These are phyloP conservation scores for Charina bottae DNA, from an alignment of 2,113 vertebrate genomes.

Conservation along the genomic window DNA sequence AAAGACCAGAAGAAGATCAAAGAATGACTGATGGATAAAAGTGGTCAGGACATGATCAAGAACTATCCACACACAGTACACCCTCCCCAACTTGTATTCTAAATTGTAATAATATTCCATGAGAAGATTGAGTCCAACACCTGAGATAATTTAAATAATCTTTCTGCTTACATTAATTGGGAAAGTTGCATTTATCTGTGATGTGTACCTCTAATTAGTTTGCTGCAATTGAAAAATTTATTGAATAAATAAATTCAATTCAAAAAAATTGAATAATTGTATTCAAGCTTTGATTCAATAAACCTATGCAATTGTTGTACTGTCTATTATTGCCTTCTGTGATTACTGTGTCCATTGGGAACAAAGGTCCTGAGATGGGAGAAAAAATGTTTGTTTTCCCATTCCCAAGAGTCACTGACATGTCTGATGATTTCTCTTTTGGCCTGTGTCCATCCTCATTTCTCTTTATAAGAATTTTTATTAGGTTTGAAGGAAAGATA, in stretches of 20 bases:
- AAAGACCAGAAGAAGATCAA: background rate
- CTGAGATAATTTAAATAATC: background rate
- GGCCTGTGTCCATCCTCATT: background rate
- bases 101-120: background rate
- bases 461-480: no score
- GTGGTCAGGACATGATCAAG: background rate
- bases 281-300: background rate
- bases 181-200: background rate
- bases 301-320: background rate
- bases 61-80: background rate
- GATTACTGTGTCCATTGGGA: background rate
- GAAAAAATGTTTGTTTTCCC: background rate
- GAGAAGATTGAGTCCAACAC: background rate
- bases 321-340: background rate
- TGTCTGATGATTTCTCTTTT: background rate
- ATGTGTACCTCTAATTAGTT: background rate
- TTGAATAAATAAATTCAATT: background rate
- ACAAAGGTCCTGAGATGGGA: background rate
- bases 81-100: background rate
- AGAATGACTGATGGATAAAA: background rate
- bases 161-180: background rate
- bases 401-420: background rate
- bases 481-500: no score
- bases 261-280: background rate
- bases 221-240: background rate